Percentiles rank a stretch among this genome's conserved stretches.
These are phyloP conservation scores for Peromyscus nudipes DNA, from an alignment of 2,797 vertebrate genomes.

Conservation along the genomic window DNA sequence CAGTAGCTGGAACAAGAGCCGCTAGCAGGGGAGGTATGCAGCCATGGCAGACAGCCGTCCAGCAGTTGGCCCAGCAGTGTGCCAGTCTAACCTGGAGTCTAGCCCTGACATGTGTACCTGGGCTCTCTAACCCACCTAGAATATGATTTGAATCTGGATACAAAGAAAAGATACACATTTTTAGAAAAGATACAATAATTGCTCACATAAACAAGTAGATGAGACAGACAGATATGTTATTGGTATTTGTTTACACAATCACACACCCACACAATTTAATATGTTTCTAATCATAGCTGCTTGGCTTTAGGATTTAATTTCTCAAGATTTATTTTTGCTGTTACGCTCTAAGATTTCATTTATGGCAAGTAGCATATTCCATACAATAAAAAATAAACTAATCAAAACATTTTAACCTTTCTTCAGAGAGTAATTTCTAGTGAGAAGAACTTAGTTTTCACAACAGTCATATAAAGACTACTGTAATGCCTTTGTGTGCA, in stretches of 20 bases:
- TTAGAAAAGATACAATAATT: slow-evolving; percentile 37
- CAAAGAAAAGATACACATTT: background rate
- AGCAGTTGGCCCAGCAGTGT: slow-evolving; percentile 58
- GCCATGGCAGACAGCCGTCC: slow-evolving; percentile 70
- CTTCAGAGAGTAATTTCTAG: background rate
- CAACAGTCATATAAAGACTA: background rate
- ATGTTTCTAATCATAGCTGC: background rate
- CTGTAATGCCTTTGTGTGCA: background rate
- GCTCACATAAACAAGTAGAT: background rate
- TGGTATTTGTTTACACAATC: slow-evolving; percentile 13
- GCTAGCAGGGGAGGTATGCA: slow-evolving; percentile 44
- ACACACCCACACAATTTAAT: background rate
- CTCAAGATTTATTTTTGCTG: slow-evolving; percentile 8
- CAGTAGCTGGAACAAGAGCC: slow-evolving; percentile 68
- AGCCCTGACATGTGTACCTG: slow-evolving; percentile 73
- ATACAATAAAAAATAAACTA: slow-evolving; percentile 30
- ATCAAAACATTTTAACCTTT: background rate
- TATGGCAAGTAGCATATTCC: background rate
- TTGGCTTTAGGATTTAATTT: background rate
- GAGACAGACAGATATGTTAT: background rate
- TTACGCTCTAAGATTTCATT: background rate
- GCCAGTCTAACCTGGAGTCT: slow-evolving; percentile 67
- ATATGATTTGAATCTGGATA: slow-evolving; percentile 57
- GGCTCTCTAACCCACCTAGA: slow-evolving; percentile 57
- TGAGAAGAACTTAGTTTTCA: background rate